Evolutionary conservation across 2,797 vertebrate species (phyloP).

Genomic region (Sebastes itinus): DNA sequence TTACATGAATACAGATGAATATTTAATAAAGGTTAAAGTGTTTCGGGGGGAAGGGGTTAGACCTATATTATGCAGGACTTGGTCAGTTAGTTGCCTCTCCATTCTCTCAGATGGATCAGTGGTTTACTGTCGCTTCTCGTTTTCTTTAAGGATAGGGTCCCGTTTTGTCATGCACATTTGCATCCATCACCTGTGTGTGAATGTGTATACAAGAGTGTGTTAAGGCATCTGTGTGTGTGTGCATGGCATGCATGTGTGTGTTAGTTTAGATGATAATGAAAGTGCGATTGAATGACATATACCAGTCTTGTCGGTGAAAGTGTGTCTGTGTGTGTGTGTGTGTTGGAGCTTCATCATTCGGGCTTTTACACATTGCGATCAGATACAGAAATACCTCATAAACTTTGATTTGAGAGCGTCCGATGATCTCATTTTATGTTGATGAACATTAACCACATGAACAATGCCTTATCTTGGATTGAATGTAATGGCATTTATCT

Average conservation of each 20-base stretch:
- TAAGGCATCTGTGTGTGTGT: background rate
- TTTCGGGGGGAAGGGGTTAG: conserved; percentile 72
- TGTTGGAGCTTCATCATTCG: conserved; percentile 63
- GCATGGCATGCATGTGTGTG: background rate
- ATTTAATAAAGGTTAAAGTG: conserved; percentile 86
- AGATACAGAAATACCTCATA: conserved; percentile 89
- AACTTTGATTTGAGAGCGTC: conserved; percentile 81
- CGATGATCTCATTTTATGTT: conserved; percentile 80
- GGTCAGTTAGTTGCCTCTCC: conserved; percentile 86
- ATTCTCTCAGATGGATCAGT: conserved; percentile 80
- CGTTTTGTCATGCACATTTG: conserved; percentile 79
- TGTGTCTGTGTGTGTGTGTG: background rate
- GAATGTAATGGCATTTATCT: conserved; percentile 95
- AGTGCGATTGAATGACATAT: background rate
- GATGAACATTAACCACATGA: conserved; percentile 90
- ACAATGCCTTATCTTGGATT: conserved; percentile 99
- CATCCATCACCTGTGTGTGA: conserved; percentile 62
- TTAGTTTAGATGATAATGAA: background rate
- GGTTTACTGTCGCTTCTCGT: conserved; percentile 74
- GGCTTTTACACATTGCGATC: conserved; percentile 79
- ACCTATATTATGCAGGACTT: conserved; percentile 87
- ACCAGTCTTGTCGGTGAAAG: background rate
- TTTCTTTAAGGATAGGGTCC: conserved; percentile 75
- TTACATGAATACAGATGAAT: conserved; percentile 87
- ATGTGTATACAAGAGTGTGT: background rate